Evolutionary conservation across 1,140 invertebrate species (phyloP).

Genomic region (Euschistus heros): DNA sequence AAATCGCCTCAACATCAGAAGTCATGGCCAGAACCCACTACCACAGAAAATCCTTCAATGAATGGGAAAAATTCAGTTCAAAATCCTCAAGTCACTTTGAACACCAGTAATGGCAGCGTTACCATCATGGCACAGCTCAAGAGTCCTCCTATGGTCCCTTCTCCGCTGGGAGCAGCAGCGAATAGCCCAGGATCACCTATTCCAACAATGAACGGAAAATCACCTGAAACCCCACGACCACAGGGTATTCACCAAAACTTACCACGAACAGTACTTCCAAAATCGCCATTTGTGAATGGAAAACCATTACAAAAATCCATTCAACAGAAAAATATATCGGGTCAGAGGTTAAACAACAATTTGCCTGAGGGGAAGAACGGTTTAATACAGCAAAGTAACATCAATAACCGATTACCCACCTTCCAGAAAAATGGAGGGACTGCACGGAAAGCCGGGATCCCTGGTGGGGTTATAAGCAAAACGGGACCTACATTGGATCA

Average conservation of each 20-base stretch:
- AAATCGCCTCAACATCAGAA: not conserved
- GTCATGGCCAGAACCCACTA: not conserved
- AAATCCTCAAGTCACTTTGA: conserved; percentile 20
- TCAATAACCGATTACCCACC: conserved; percentile 11
- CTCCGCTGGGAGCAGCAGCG: not conserved
- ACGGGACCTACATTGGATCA: conserved; percentile 23
- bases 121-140: conserved; percentile 14
- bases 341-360: conserved; percentile 1
- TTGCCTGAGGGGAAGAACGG: not conserved
- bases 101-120: conserved; percentile 19
- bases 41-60: not conserved
- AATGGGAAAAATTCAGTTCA: not conserved
- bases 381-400: conserved; percentile 12
- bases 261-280: not conserved
- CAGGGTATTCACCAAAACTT: conserved; percentile 8
- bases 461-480: conserved; percentile 16
- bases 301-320: conserved; percentile 1
- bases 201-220: not conserved
- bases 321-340: conserved; percentile 6
- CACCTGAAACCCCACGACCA: not conserved
- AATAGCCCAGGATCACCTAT: not conserved
- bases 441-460: not conserved
- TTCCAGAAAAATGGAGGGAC: not conserved
- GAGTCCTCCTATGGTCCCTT: not conserved
- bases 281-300: not conserved